phyloP scores from a whole-genome alignment of 2,113 vertebrate species.

The Entomyzon cyanotis region DNA sequence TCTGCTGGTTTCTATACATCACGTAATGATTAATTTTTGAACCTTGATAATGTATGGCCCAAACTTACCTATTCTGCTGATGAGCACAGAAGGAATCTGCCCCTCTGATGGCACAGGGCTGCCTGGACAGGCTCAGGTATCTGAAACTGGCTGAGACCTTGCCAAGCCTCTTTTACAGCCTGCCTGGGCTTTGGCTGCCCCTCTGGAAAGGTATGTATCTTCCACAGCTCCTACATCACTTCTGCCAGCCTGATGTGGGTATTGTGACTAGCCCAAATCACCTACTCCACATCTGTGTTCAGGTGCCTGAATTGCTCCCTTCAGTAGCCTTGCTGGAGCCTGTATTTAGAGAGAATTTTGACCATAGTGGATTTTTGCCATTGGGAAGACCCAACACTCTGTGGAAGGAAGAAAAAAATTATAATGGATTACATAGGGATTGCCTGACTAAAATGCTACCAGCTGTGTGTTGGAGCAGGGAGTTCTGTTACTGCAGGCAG shows the following conservation, averaged over 20 bases:
- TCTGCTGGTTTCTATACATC: background rate
- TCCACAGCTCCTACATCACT: background rate
- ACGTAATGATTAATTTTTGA: background rate
- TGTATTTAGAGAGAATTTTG: background rate
- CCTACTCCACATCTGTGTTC: background rate
- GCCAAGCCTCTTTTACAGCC: background rate
- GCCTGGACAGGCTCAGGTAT: background rate
- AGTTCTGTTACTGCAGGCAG: background rate
- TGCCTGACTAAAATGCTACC: constrained; percentile 38
- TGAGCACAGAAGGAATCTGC: background rate
- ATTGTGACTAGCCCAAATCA: background rate
- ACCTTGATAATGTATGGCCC: background rate
- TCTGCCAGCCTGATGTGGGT: background rate
- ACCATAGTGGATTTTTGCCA: background rate
- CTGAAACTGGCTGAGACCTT: background rate
- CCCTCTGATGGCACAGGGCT: background rate
- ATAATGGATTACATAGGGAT: background rate
- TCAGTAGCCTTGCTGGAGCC: background rate
- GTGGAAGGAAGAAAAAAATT: constrained; percentile 44
- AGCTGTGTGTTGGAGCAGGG: background rate
- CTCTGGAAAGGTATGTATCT: background rate
- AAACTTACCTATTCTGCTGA: background rate
- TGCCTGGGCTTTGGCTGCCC: background rate
- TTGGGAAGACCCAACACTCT: background rate
- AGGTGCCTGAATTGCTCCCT: background rate